Conservation (phyloP, 2,888 invertebrate genomes). For the Macaria liturata region DNA sequence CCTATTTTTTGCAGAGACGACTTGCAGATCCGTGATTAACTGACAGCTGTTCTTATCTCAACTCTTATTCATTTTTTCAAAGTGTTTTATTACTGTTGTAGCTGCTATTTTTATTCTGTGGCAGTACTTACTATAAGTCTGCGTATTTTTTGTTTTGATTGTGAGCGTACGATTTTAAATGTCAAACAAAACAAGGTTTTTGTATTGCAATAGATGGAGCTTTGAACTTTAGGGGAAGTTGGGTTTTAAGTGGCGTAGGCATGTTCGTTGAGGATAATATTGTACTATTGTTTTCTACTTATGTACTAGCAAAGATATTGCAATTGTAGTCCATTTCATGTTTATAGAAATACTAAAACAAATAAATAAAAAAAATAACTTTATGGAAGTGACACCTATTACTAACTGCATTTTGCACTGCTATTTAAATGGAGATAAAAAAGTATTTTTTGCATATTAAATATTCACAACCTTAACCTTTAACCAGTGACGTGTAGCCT, state of each 20-base stretch:
- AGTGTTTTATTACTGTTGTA: neutral
- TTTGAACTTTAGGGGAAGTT: slow-evolving; percentile 20
- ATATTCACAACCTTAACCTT: too few species aligned
- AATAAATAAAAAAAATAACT: too few species aligned
- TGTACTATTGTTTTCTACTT: neutral
- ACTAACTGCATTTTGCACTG: too few species aligned
- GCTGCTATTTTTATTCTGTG: slow-evolving; percentile 13
- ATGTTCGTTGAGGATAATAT: slow-evolving; percentile 6
- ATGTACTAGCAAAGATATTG: too few species aligned
- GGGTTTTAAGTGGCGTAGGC: slow-evolving; percentile 2
- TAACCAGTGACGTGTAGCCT: too few species aligned
- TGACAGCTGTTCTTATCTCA: slow-evolving; percentile 34
- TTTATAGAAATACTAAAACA: too few species aligned
- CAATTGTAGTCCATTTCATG: too few species aligned
- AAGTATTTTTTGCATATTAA: too few species aligned
- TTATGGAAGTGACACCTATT: too few species aligned
- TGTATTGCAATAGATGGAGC: slow-evolving; percentile 17
- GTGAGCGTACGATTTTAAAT: slow-evolving; percentile 21
- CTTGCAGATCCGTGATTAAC: slow-evolving; percentile 37
- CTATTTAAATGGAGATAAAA: too few species aligned
- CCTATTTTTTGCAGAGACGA: slow-evolving; percentile 32
- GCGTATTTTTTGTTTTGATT: slow-evolving; percentile 21
- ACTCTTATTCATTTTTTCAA: slow-evolving; percentile 13
- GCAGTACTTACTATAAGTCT: slow-evolving; percentile 12
- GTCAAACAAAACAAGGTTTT: slow-evolving; percentile 25